Evolutionary conservation across 2,888 invertebrate genomes (phyloP).

Genomic region (Amblyteles armatorius): DNA sequence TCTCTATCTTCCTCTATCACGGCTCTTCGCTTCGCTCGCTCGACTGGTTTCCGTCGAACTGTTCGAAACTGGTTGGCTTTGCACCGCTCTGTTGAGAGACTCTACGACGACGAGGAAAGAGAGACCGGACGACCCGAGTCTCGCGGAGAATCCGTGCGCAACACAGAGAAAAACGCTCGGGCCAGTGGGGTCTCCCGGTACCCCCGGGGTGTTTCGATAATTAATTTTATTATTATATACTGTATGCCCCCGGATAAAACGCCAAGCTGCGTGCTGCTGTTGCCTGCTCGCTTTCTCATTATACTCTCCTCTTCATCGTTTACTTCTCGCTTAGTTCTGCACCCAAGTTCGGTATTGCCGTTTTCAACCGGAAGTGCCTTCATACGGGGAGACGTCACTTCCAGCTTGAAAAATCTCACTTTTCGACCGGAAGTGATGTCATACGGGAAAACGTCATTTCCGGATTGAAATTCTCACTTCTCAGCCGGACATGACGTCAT

Average conservation of each 20-base stretch:
- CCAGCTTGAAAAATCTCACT: no score
- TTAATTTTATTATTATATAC: conserved; percentile 77
- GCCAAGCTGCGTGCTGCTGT: conserved; percentile 16
- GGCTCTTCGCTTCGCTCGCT: conserved; percentile 74
- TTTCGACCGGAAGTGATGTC: conserved; percentile 1
- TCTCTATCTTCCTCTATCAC: conserved; percentile 55
- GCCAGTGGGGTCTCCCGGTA: conserved; percentile 67
- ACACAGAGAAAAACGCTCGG: conserved; percentile 56
- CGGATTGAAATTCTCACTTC: no score
- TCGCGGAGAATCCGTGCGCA: conserved; percentile 54
- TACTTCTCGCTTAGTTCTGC: conserved; percentile 4
- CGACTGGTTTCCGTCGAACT: conserved; percentile 82
- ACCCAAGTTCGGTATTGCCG: conserved; percentile 15
- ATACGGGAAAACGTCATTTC: no score
- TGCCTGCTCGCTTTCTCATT: conserved; percentile 18
- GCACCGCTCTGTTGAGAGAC: conserved; percentile 71
- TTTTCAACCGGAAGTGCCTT: no score
- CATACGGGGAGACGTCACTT: no score
- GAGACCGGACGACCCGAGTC: conserved; percentile 59
- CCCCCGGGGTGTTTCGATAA: conserved; percentile 73
- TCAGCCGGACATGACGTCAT: no score
- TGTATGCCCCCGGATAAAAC: conserved; percentile 54
- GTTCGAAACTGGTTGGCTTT: conserved; percentile 80
- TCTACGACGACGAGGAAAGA: conserved; percentile 54
- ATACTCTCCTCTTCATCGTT: conserved; percentile 3